Evolutionary conservation across 2,797 vertebrate species (phyloP).

Genomic region (Malurus splendens): DNA sequence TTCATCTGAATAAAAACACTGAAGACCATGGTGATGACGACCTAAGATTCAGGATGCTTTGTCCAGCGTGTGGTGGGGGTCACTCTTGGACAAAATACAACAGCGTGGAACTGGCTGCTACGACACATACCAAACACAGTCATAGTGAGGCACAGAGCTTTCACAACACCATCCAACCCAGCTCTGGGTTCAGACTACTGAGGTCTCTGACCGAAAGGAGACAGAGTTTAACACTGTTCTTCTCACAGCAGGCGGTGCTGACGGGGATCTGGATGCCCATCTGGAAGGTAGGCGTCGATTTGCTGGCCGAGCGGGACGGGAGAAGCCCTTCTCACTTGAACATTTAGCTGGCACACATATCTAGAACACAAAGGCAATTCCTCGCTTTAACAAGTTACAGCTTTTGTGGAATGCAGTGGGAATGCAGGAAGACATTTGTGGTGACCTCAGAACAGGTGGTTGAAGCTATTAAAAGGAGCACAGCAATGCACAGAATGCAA

Average conservation of each 20-base stretch:
- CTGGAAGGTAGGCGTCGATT: constrained; percentile 89
- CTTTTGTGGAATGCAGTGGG: not conserved
- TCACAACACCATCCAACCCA: not conserved
- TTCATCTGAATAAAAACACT: constrained; percentile 75
- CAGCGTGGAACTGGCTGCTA: constrained; percentile 32
- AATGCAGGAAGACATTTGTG: not conserved
- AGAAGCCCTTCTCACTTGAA: constrained; percentile 82
- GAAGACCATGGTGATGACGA: constrained; percentile 72
- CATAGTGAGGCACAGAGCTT: not conserved
- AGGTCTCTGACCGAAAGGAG: constrained; percentile 78
- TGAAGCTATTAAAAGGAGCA: constrained; percentile 46
- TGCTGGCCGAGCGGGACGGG: constrained; percentile 86
- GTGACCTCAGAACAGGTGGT: constrained; percentile 45
- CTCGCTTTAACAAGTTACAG: not conserved
- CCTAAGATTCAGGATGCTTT: constrained; percentile 45
- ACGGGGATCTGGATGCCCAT: constrained; percentile 83
- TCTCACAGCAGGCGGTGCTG: constrained; percentile 61
- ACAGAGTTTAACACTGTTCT: constrained; percentile 66
- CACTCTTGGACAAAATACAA: constrained; percentile 28
- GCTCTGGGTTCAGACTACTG: constrained; percentile 72
- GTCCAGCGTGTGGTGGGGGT: not conserved
- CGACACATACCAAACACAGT: constrained; percentile 40
- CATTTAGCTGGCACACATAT: constrained; percentile 53
- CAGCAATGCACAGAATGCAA: constrained; percentile 32
- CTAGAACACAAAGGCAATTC: constrained; percentile 64